Percentiles rank a stretch among this genome's conserved stretches.
phyloP scores from a whole-genome alignment of 2,797 vertebrate genomes.

The Acanthis flammea region DNA sequence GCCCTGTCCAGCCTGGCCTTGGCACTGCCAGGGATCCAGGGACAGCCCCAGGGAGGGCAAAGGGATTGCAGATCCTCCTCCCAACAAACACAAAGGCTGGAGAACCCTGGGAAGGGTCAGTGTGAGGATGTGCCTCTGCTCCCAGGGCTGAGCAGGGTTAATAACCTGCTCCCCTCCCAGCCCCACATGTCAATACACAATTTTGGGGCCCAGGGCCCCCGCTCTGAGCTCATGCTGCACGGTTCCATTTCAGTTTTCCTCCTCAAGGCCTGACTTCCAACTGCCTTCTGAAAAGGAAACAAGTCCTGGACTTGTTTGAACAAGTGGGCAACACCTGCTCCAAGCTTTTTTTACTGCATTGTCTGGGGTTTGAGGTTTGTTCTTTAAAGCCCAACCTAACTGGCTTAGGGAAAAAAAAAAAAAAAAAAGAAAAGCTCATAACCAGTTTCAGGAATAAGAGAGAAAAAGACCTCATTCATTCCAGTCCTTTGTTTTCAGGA shows the following conservation, averaged over 20 bases:
- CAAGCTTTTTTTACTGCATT: neutral
- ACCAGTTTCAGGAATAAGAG: neutral
- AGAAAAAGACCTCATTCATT: conserved; percentile 11
- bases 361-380: neutral
- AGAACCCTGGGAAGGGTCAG: neutral
- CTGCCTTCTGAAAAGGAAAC: neutral
- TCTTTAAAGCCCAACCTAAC: conserved; percentile 5
- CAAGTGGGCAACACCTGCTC: conserved; percentile 55
- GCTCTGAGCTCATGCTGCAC: neutral
- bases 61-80: neutral
- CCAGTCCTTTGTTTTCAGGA: conserved; percentile 3
- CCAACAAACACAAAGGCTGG: neutral
- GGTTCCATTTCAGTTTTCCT: neutral
- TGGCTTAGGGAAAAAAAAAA: neutral
- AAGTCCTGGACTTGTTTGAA: conserved; percentile 2
- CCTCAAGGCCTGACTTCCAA: conserved; percentile 22
- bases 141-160: neutral
- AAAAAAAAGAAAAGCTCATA: neutral
- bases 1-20: neutral
- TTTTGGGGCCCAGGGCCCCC: neutral
- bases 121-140: accelerated
- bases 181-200: accelerated
- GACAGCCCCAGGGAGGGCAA: neutral
- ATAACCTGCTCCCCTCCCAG: neutral
- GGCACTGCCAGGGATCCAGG: neutral